Conservation (phyloP, 2,888 invertebrate genomes). For the Chrysotoxum bicinctum region DNA sequence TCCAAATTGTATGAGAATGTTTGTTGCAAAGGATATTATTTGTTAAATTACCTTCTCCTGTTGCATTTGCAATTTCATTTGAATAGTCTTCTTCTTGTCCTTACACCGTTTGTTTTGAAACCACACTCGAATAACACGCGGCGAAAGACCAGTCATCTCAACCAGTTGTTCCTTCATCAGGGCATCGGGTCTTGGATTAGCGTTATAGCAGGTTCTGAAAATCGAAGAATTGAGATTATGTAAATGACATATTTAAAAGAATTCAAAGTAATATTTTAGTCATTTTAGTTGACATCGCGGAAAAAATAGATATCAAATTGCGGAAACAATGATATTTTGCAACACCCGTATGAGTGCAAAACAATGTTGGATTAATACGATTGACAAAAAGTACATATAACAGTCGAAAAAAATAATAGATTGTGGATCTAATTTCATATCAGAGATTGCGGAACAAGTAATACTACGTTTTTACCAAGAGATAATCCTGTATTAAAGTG, state of each 20-base stretch:
- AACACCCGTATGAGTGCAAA: no score
- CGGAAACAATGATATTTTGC: no score
- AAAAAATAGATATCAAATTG: no score
- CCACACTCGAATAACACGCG: slow-evolving; percentile 99
- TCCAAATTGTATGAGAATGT: not conserved
- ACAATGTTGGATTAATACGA: no score
- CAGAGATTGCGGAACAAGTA: no score
- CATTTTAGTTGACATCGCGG: no score
- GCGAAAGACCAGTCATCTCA: slow-evolving; percentile 98
- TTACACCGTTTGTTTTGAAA: slow-evolving; percentile 99
- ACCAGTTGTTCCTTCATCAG: slow-evolving; percentile 99
- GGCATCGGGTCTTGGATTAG: slow-evolving; percentile 99
- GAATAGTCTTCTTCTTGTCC: slow-evolving; percentile 97
- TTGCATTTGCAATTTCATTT: slow-evolving; percentile 98
- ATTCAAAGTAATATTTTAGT: not conserved
- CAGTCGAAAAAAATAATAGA: no score
- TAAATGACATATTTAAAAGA: not conserved
- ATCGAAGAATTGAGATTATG: not conserved
- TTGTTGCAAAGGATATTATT: not conserved
- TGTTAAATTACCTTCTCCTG: slow-evolving; percentile 93
- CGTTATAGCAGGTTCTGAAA: slow-evolving; percentile 94
- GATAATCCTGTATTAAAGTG: no score
- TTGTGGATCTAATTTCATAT: no score
- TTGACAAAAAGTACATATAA: no score
- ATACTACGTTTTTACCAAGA: no score